phyloP scores from a whole-genome alignment of 2,113 vertebrate species.

The Trogon surrucura region DNA sequence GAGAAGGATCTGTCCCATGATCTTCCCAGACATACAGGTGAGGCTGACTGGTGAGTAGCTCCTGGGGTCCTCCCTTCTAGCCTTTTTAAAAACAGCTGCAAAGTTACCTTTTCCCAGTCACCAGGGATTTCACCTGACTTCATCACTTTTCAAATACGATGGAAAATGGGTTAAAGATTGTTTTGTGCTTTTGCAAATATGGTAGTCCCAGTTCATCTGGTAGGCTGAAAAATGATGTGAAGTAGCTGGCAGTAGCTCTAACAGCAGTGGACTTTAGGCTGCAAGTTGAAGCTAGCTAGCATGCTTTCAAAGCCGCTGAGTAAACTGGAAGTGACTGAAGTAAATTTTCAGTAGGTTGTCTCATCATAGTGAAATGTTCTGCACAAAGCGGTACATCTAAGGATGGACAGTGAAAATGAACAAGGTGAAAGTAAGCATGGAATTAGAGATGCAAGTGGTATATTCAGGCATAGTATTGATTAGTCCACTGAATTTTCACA shows the following conservation, averaged over 20 bases:
- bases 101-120: not conserved
- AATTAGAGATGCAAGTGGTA: not conserved
- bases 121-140: not conserved
- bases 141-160: not conserved
- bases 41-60: not conserved
- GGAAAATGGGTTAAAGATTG: not conserved
- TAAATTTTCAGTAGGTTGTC: not conserved
- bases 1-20: not conserved
- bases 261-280: not conserved
- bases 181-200: not conserved
- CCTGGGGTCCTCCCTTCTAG: not conserved
- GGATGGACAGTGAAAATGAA: not conserved
- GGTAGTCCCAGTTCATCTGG: not conserved
- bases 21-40: not conserved
- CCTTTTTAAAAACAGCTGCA: not conserved
- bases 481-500: not conserved
- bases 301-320: not conserved
- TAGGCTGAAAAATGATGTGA: not conserved
- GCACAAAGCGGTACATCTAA: not conserved
- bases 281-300: not conserved
- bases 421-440: not conserved
- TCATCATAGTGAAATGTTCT: not conserved
- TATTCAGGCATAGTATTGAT: not conserved
- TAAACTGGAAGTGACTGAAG: not conserved
- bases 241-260: not conserved